Percentiles rank a stretch among this genome's conserved stretches.
phyloP scores from a whole-genome alignment of 2,888 invertebrate species.

The Pogonocherus hispidulus region DNA sequence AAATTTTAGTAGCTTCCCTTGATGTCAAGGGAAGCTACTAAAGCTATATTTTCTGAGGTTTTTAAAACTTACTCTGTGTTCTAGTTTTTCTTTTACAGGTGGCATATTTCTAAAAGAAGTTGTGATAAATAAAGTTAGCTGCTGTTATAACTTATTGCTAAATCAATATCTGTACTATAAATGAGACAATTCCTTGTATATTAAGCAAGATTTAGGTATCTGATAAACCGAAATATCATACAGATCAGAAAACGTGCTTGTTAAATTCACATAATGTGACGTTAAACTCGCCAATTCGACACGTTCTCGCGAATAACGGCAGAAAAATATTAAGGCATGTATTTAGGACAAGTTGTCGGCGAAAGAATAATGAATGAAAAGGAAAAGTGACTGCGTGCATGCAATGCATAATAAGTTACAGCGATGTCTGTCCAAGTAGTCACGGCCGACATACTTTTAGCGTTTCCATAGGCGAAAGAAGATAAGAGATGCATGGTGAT shows the following conservation, averaged over 20 bases:
- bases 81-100: no score
- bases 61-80: no score
- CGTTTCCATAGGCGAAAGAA: neutral
- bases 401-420: slow-evolving; percentile 1
- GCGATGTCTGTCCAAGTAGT: neutral
- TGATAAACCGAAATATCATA: neutral
- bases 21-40: no score
- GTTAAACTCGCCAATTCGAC: neutral
- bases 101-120: no score
- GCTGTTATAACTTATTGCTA: no score
- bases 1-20: no score
- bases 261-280: neutral
- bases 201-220: neutral
- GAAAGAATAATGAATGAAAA: slow-evolving; percentile 6
- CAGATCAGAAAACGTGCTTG: neutral
- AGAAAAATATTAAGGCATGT: slow-evolving; percentile 2
- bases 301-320: neutral
- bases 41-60: no score
- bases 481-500: neutral
- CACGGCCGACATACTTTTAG: slow-evolving; percentile 4
- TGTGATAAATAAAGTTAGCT: no score
- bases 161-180: no score
- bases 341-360: slow-evolving; percentile 6
- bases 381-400: neutral
- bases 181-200: no score